Base-by-base conservation (phyloP, 2,113 vertebrate genomes). In the Podiceps cristatus region DNA sequence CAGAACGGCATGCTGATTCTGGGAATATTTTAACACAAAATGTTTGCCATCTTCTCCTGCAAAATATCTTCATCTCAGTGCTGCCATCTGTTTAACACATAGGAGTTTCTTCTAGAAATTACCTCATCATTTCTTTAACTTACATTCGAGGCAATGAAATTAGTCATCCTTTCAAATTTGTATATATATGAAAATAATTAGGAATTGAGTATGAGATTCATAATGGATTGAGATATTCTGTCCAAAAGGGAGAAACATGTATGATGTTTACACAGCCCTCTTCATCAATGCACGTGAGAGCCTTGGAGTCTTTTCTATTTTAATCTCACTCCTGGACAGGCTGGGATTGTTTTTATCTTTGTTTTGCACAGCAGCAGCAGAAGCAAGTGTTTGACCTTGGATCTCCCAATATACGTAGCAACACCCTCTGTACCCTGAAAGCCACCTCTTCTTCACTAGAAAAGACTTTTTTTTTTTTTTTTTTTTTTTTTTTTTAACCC, bases 21-120 rank as follows among this genome's bases (percentile, higher is more conserved):
- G 45, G 90, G 81, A 93, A 92, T 88, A 76, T 95, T 92, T 97
- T 75, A 85, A 62, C 90, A 72, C 44, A 68, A 59, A 87, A 94
- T 55, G 60, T 81, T 96, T 85, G 92, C 77, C 96, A 90, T 89
- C 64, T 94, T 64, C 59, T 94, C 89, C 83, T 59, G 87, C 19
- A 93, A 96, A 88, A 22, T 24, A 80, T 71, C 87, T 86, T 60
- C 35, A 53, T 64, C 37, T 82, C 62, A 53, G 44, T 18, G 84
- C 85, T 60, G 49, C 88, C 92, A 95, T 93, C 87, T 91, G 77
- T 12, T 94, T 35, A 44, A 24, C 33, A 49, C 5, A 1, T 5
- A 27, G 71, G 58, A 84, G 50, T 42, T 91, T 45, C 64, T 82
- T 62, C 84, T 40, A 68, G 62, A 96, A 96, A 94, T 47, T 49